These are phyloP conservation scores for Rutilus rutilus DNA, from an alignment of 2,113 vertebrate species.

Conservation along the genomic window DNA sequence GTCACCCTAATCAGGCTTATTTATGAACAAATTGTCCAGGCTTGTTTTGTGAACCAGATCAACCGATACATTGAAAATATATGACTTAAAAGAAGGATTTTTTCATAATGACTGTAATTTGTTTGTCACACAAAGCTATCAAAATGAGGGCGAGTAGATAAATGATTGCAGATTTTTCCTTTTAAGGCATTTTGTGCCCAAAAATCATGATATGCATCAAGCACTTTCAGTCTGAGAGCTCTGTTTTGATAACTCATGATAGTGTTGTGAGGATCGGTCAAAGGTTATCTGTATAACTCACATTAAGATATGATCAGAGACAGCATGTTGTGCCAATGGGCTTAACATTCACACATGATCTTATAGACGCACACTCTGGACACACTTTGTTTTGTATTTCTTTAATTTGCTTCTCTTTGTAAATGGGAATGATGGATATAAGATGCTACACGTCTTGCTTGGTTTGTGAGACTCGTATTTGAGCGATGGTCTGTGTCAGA, in stretches of 20 bases:
- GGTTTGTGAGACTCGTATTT: constrained; percentile 54
- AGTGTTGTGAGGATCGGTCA: constrained; percentile 10
- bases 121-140: neutral
- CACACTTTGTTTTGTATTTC: neutral
- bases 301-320: constrained; percentile 34
- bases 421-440: neutral
- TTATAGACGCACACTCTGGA: neutral
- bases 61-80: neutral
- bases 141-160: neutral
- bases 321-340: neutral
- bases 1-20: too few species aligned
- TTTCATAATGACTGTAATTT: neutral
- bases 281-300: constrained; percentile 25
- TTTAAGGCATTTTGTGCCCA: neutral
- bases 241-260: constrained; percentile 8
- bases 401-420: neutral
- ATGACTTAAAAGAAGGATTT: too few species aligned
- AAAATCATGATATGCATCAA: constrained; percentile 12
- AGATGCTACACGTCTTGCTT: neutral
- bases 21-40: neutral
- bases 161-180: neutral
- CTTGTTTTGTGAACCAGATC: neutral
- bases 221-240: neutral
- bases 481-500: constrained; percentile 27
- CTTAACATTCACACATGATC: constrained; percentile 6